A percentile compares a stretch with the other conserved stretches of the same genome.
These are phyloP conservation scores for Sialia sialis DNA, from an alignment of 2,113 vertebrate genomes.

Conservation along the genomic window DNA sequence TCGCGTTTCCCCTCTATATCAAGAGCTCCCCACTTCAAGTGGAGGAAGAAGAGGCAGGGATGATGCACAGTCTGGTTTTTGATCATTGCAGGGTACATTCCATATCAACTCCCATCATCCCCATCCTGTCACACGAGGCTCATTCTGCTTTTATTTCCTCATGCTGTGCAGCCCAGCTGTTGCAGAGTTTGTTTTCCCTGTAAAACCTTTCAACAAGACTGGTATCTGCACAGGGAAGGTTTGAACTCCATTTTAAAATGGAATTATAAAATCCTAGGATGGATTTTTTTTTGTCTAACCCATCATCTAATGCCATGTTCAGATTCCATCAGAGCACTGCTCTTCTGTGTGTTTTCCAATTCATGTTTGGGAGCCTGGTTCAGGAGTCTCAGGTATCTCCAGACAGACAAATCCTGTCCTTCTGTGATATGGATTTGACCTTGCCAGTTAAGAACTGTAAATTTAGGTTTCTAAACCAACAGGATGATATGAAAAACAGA, in stretches of 20 bases:
- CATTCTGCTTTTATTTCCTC: background rate
- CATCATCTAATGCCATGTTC: background rate
- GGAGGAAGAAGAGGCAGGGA: background rate
- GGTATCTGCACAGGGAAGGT: background rate
- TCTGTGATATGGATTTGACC: background rate
- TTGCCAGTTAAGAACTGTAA: background rate
- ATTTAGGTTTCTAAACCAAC: background rate
- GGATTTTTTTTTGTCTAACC: background rate
- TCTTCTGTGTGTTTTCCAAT: background rate
- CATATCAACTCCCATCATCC: background rate
- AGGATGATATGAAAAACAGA: background rate
- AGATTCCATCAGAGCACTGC: background rate
- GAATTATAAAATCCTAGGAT: background rate
- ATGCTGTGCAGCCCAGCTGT: background rate
- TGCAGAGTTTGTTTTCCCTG: background rate
- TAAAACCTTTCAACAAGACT: background rate
- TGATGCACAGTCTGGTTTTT: background rate
- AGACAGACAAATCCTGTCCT: background rate
- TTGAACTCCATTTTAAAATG: background rate
- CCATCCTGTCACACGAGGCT: background rate
- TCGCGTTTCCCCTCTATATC: accelerated
- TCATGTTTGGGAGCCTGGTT: background rate
- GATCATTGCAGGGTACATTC: background rate
- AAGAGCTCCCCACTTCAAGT: background rate
- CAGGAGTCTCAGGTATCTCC: background rate